These are phyloP conservation scores for Choreutis nemorana DNA, from an alignment of 2,888 invertebrate species.

Conservation along the genomic window DNA sequence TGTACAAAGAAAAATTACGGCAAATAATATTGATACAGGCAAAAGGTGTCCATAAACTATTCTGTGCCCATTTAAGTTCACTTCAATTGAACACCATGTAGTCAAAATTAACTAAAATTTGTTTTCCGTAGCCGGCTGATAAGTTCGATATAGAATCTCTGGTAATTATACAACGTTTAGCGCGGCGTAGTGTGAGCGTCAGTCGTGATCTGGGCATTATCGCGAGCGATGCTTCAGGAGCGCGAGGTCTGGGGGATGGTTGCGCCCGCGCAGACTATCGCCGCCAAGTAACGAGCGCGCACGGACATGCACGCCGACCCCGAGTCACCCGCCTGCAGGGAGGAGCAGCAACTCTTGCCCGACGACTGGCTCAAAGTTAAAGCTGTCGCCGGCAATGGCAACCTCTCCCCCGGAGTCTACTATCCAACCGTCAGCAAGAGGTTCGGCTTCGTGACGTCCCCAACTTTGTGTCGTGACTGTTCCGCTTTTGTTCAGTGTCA, in stretches of 20 bases:
- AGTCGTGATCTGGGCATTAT: constrained; percentile 63
- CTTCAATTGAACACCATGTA: too few species aligned
- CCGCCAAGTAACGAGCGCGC: constrained; percentile 30
- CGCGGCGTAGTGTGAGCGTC: constrained; percentile 44
- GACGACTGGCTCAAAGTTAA: constrained; percentile 61
- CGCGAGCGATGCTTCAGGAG: constrained; percentile 59
- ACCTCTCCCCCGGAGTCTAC: constrained; percentile 58
- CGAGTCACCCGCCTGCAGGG: constrained; percentile 55
- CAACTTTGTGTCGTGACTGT: constrained; percentile 52
- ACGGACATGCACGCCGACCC: constrained; percentile 51
- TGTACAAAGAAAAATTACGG: too few species aligned
- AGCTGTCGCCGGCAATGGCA: constrained; percentile 45
- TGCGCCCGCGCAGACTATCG: constrained; percentile 40
- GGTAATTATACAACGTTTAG: constrained; percentile 61
- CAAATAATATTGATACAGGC: too few species aligned
- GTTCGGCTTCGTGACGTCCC: constrained; percentile 45
- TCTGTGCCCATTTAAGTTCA: too few species aligned
- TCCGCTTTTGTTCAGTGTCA: constrained; percentile 39
- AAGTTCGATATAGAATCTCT: constrained; percentile 57
- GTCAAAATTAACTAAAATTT: constrained; percentile 49
- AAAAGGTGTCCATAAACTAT: too few species aligned
- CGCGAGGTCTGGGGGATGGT: constrained; percentile 39
- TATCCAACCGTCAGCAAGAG: constrained; percentile 59
- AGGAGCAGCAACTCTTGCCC: constrained; percentile 55
- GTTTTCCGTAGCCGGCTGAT: constrained; percentile 56